Evolutionary conservation across 1,140 invertebrate species (phyloP).

Genomic region (Drosophila pectinifera): DNA sequence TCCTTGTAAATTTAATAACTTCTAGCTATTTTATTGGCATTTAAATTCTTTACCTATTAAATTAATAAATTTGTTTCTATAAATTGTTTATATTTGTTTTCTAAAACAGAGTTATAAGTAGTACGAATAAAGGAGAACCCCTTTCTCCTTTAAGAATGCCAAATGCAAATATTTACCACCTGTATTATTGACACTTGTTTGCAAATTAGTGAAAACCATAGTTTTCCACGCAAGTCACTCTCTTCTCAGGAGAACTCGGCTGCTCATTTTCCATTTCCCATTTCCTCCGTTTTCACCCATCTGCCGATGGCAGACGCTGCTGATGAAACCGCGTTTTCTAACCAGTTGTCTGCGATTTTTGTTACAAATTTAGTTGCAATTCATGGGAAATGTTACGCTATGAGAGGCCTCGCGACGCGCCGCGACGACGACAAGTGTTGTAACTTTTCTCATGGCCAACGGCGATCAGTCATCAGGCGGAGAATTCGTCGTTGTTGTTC

Average conservation of each 20-base stretch:
- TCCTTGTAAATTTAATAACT: no score
- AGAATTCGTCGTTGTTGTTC: conserved; percentile 15
- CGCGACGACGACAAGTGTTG: conserved; percentile 58
- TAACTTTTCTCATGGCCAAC: conserved; percentile 75
- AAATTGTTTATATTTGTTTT: no score
- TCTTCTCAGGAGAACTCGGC: conserved; percentile 13
- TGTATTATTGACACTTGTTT: not conserved
- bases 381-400: conserved; percentile 70
- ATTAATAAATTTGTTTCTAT: not conserved
- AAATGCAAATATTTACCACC: conserved; percentile 3
- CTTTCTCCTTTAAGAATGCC: not conserved
- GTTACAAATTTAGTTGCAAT: conserved; percentile 80
- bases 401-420: conserved; percentile 17
- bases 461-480: conserved; percentile 36
- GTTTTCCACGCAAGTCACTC: conserved; percentile 21
- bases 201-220: conserved; percentile 10
- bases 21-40: no score
- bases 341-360: conserved; percentile 61
- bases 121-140: not conserved
- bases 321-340: conserved; percentile 57
- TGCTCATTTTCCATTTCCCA: not conserved
- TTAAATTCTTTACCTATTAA: no score
- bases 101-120: no score
- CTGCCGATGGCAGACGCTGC: conserved; percentile 20
- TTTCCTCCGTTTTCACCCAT: no score